Percentiles rank a stretch among this genome's conserved stretches.
Conservation (phyloP, 2,797 vertebrate species). For the Gouania willdenowi region DNA sequence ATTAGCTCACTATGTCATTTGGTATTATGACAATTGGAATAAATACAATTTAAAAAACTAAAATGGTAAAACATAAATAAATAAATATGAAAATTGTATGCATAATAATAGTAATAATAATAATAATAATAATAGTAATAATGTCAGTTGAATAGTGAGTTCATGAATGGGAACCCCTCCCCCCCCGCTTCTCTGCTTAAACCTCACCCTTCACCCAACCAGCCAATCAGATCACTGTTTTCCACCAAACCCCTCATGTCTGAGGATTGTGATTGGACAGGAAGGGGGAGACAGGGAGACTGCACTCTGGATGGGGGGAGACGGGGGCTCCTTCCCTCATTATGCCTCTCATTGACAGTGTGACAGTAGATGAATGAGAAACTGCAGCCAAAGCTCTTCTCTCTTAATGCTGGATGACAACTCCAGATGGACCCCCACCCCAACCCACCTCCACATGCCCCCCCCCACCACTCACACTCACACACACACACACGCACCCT, state of each 20-base stretch:
- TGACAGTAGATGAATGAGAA: constrained; percentile 39
- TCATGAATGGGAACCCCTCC: no score
- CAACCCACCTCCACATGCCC: neutral
- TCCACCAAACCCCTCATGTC: constrained; percentile 56
- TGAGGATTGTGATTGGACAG: constrained; percentile 50
- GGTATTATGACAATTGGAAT: no score
- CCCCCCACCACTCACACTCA: neutral
- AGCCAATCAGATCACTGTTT: constrained; percentile 51
- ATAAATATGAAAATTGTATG: no score
- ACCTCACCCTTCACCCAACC: constrained; percentile 13
- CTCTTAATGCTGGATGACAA: constrained; percentile 17
- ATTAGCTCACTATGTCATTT: no score
- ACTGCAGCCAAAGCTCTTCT: constrained; percentile 42
- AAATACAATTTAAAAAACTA: no score
- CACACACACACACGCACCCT: neutral
- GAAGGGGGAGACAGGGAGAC: constrained; percentile 2
- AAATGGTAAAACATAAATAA: no score
- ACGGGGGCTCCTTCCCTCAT: constrained; percentile 20
- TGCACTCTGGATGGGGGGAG: constrained; percentile 9
- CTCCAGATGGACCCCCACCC: neutral
- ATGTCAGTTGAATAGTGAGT: no score
- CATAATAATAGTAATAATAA: no score
- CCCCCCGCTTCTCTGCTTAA: constrained; percentile 15
- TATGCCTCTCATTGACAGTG: constrained; percentile 44
- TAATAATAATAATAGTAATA: no score